phyloP scores from a whole-genome alignment of 2,113 vertebrate species.

The Oryzias curvinotus region DNA sequence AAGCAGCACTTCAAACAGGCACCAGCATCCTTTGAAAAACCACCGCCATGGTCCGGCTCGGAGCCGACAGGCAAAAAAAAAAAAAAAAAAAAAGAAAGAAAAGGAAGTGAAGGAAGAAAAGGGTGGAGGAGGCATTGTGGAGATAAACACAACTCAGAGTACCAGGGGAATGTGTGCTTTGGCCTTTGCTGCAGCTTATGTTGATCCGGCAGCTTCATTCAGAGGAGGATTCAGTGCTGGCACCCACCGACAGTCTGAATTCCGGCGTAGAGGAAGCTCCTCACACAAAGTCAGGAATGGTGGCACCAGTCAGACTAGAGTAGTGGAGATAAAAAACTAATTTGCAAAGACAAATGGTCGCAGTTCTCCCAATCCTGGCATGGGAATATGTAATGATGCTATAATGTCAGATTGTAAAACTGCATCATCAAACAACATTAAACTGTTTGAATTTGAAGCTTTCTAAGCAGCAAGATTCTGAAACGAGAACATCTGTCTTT shows the following conservation, averaged over 20 bases:
- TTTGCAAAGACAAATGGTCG: constrained; percentile 24
- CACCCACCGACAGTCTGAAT: constrained; percentile 37
- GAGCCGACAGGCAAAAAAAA: constrained; percentile 31
- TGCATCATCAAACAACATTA: constrained; percentile 31
- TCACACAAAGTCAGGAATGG: constrained; percentile 38
- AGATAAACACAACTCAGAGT: constrained; percentile 49
- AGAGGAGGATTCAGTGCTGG: constrained; percentile 19
- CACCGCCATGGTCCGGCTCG: constrained; percentile 33
- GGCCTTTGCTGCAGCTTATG: constrained; percentile 55
- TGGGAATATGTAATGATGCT: constrained; percentile 16
- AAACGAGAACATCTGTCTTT: constrained; percentile 43
- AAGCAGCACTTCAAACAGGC: constrained; percentile 58
- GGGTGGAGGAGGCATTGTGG: constrained; percentile 14
- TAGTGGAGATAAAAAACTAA: constrained; percentile 5
- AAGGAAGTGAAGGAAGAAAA: constrained; percentile 2
- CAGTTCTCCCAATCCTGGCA: constrained; percentile 4
- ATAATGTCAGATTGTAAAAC: constrained; percentile 33
- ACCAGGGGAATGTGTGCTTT: constrained; percentile 44
- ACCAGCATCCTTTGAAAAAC: constrained; percentile 45
- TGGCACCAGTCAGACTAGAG: constrained; percentile 6
- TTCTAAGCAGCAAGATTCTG: constrained; percentile 17
- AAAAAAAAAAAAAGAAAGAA: neutral
- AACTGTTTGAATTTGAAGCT: constrained; percentile 17
- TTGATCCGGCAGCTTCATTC: constrained; percentile 57
- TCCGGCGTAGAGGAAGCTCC: constrained; percentile 28